A percentile compares a stretch with the other conserved stretches of the same genome.
Evolutionary conservation across 2,113 vertebrate genomes (phyloP).

Genomic region (Camelus bactrianus): DNA sequence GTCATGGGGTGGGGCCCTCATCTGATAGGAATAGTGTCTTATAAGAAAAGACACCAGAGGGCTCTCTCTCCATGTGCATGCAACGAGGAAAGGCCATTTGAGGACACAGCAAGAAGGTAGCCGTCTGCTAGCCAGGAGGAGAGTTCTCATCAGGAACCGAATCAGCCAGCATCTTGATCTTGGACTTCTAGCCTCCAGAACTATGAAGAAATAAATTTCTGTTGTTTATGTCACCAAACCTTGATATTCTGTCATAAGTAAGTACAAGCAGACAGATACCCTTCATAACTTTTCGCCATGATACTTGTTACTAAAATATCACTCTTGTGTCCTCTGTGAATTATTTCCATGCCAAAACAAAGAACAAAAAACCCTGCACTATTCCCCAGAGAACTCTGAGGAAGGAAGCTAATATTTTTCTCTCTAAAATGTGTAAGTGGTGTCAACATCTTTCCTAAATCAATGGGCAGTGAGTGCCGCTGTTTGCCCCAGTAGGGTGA

Average conservation of each 20-base stretch:
- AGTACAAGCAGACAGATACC: neutral
- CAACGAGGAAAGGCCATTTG: neutral
- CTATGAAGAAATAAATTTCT: neutral
- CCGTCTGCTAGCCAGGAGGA: neutral
- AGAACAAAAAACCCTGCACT: neutral
- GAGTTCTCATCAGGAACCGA: neutral
- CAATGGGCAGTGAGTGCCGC: neutral
- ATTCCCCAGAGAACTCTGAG: neutral
- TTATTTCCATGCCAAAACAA: neutral
- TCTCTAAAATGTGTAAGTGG: neutral
- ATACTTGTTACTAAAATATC: neutral
- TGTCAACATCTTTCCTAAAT: neutral
- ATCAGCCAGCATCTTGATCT: neutral
- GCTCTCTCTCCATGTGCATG: neutral
- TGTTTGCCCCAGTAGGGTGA: neutral
- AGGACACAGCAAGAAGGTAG: neutral
- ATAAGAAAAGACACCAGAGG: neutral
- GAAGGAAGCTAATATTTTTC: constrained; percentile 5
- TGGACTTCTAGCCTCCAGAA: neutral
- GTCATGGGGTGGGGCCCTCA: neutral
- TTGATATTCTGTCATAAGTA: neutral
- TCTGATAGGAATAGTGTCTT: neutral
- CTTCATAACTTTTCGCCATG: neutral
- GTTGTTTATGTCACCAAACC: neutral
- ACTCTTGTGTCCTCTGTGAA: neutral